Percentiles rank a stretch among this genome's conserved stretches.
phyloP scores from a whole-genome alignment of 2,888 invertebrate genomes.

The Cabera pusaria region DNA sequence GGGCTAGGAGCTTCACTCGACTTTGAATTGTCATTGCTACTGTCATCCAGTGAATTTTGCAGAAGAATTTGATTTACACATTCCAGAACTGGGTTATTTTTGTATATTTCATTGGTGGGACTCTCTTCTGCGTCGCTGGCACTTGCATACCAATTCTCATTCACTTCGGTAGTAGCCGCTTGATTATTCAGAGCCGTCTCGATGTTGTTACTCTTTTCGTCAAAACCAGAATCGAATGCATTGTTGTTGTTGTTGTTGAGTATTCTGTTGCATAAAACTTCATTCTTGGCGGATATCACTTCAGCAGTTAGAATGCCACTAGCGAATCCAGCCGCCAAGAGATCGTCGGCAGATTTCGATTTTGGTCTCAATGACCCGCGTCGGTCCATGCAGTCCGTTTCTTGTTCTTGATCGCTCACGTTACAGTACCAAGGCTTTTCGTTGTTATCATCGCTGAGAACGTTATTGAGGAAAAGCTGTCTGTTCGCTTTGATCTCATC shows the following conservation, averaged over 20 bases:
- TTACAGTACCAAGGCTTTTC: slow-evolving; percentile 81
- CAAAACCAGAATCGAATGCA: slow-evolving; percentile 52
- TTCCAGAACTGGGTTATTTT: slow-evolving; percentile 92
- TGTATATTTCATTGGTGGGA: slow-evolving; percentile 86
- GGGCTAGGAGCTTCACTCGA: slow-evolving; percentile 76
- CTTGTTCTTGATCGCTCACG: slow-evolving; percentile 78
- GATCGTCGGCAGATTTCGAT: slow-evolving; percentile 67
- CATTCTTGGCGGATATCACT: slow-evolving; percentile 70
- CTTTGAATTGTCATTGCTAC: slow-evolving; percentile 75
- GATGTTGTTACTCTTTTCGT: slow-evolving; percentile 65
- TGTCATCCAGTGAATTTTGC: slow-evolving; percentile 87
- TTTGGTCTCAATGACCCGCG: slow-evolving; percentile 57
- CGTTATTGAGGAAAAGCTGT: slow-evolving; percentile 70
- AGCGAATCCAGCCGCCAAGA: slow-evolving; percentile 54
- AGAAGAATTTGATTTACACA: slow-evolving; percentile 93
- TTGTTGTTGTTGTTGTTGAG: slow-evolving; percentile 56
- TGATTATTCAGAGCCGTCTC: slow-evolving; percentile 52
- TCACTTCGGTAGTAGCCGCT: slow-evolving; percentile 70
- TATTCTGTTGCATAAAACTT: slow-evolving; percentile 68
- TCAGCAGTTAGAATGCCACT: slow-evolving; percentile 58
- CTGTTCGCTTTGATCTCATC: slow-evolving; percentile 77
- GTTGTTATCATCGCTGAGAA: slow-evolving; percentile 64
- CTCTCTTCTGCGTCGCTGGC: slow-evolving; percentile 91
- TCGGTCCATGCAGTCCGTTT: slow-evolving; percentile 65
- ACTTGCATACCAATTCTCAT: slow-evolving; percentile 91